Percentiles rank a stretch among this genome's conserved stretches.
These are phyloP conservation scores for Cyprinodon brontotheroides DNA, from an alignment of 2,113 vertebrate genomes.

Conservation along the genomic window DNA sequence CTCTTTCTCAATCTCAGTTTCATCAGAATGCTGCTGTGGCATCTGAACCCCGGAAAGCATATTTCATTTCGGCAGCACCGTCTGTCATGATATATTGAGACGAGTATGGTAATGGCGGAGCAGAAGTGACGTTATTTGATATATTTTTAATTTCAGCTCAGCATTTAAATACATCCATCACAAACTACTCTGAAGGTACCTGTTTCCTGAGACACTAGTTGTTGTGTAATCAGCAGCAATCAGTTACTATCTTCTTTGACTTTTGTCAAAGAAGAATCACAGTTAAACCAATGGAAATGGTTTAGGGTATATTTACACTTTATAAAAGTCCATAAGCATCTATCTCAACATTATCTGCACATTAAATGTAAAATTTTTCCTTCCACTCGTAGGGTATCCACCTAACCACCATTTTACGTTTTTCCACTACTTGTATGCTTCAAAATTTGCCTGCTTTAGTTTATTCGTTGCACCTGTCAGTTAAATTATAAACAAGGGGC, in stretches of 20 bases:
- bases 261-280: too few species aligned
- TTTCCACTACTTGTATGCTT: not conserved
- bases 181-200: too few species aligned
- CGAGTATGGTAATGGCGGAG: not conserved
- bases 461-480: not conserved
- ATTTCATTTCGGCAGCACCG: not conserved
- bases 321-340: too few species aligned
- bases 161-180: not conserved
- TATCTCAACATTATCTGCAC: too few species aligned
- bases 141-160: not conserved
- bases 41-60: not conserved
- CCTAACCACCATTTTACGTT: not conserved
- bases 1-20: not conserved
- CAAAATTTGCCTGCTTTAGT: not conserved
- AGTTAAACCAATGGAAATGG: too few species aligned
- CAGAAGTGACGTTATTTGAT: not conserved
- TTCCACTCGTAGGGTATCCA: not conserved
- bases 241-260: too few species aligned
- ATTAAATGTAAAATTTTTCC: too few species aligned
- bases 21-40: not conserved
- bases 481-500: not conserved
- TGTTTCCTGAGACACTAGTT: too few species aligned
- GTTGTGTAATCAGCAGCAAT: too few species aligned
- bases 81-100: not conserved
- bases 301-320: too few species aligned